Evolutionary conservation across 1,140 invertebrate species (phyloP).

Genomic region (Zophobas atratus): DNA sequence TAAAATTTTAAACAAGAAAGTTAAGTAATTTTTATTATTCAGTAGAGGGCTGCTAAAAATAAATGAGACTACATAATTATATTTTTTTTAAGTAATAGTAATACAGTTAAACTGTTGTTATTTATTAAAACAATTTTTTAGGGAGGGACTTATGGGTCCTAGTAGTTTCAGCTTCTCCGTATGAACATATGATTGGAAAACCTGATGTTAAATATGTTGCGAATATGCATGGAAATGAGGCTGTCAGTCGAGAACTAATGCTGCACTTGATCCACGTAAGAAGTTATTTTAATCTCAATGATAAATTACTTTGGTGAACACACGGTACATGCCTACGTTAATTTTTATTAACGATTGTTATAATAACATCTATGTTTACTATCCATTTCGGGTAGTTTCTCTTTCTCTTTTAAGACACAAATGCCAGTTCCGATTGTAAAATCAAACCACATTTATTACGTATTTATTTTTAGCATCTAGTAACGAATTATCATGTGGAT

Average conservation of each 20-base stretch:
- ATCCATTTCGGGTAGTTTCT: no score
- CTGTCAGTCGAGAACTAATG: conserved; percentile 89
- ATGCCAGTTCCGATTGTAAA: neutral
- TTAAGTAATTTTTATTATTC: no score
- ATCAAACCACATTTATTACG: neutral
- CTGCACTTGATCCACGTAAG: conserved; percentile 88
- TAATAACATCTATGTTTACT: no score
- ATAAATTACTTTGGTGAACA: no score
- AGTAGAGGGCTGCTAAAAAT: no score
- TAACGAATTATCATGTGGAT: conserved; percentile 86
- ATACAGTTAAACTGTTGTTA: no score
- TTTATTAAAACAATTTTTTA: conserved; percentile 62
- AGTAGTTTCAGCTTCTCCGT: conserved; percentile 91
- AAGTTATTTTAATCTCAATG: conserved; percentile 37
- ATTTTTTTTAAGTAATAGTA: neutral
- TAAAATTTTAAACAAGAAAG: no score
- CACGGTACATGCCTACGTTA: no score
- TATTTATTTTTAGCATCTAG: conserved; percentile 78
- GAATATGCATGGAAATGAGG: conserved; percentile 94
- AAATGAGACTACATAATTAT: neutral
- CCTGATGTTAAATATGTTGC: conserved; percentile 94
- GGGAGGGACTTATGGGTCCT: conserved; percentile 95
- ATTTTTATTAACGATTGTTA: no score
- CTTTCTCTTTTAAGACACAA: neutral
- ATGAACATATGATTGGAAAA: conserved; percentile 92